A percentile compares a stretch with the other conserved stretches of the same genome.
Evolutionary conservation across 2,113 vertebrate genomes (phyloP).

Genomic region (Baryphthengus martii): DNA sequence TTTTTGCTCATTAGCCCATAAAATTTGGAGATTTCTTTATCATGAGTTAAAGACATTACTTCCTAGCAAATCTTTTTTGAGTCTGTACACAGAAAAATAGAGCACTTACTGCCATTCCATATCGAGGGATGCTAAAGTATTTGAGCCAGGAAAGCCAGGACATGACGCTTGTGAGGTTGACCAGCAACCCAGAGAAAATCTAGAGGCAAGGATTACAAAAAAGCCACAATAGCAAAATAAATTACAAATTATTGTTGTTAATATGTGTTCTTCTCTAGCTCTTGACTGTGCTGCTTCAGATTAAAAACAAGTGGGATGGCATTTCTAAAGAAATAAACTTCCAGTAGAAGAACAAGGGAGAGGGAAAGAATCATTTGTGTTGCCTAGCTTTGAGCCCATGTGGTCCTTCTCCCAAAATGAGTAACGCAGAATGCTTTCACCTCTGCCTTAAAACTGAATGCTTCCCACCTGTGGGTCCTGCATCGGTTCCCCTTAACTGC

Average conservation of each 20-base stretch:
- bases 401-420: not conserved
- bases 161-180: constrained; percentile 80
- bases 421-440: not conserved
- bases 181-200: constrained; percentile 89
- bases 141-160: constrained; percentile 87
- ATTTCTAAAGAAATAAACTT: not conserved
- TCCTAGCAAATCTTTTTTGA: not conserved
- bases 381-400: not conserved
- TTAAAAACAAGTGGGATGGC: not conserved
- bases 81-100: not conserved
- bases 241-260: not conserved
- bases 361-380: not conserved
- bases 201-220: constrained; percentile 47
- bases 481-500: not conserved
- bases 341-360: not conserved
- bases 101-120: constrained; percentile 81
- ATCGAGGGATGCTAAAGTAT: constrained; percentile 89
- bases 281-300: not conserved
- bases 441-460: rapidly evolving
- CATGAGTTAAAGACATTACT: not conserved
- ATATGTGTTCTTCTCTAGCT: not conserved
- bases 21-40: not conserved
- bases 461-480: not conserved
- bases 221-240: not conserved
- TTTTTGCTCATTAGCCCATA: not conserved